These are phyloP conservation scores for Tarsius wallacei DNA, from an alignment of 2,797 vertebrate species.

Conservation along the genomic window DNA sequence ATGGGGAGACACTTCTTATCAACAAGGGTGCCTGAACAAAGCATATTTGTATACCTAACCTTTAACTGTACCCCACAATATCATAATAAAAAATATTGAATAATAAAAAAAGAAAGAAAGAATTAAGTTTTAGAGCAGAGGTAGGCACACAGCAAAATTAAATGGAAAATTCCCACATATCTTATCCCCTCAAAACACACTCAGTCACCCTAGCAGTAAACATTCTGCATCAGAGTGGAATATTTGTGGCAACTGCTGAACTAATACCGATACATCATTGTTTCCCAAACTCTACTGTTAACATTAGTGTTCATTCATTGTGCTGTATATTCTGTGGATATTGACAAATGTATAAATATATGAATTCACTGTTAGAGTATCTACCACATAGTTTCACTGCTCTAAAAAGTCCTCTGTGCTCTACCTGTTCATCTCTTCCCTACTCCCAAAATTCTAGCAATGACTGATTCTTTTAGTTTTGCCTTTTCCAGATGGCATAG, in stretches of 20 bases:
- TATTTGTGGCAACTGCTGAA: background rate
- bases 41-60: too few species aligned
- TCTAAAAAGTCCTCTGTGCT: background rate
- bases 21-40: too few species aligned
- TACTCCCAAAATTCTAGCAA: background rate
- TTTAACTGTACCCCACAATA: too few species aligned
- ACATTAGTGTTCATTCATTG: background rate
- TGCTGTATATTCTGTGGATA: background rate
- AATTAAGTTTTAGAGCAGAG: background rate
- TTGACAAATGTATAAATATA: background rate
- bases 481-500: background rate
- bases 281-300: background rate
- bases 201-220: background rate
- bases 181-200: background rate
- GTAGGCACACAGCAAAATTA: background rate
- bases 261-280: background rate
- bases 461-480: background rate
- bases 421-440: background rate
- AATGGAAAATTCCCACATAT: background rate
- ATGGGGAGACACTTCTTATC: too few species aligned
- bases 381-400: background rate
- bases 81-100: too few species aligned
- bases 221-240: rapidly evolving
- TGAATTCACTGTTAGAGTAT: background rate
- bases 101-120: too few species aligned